Base-by-base conservation (phyloP, 2,888 invertebrate species). In the Cephus rjabovi region DNA sequence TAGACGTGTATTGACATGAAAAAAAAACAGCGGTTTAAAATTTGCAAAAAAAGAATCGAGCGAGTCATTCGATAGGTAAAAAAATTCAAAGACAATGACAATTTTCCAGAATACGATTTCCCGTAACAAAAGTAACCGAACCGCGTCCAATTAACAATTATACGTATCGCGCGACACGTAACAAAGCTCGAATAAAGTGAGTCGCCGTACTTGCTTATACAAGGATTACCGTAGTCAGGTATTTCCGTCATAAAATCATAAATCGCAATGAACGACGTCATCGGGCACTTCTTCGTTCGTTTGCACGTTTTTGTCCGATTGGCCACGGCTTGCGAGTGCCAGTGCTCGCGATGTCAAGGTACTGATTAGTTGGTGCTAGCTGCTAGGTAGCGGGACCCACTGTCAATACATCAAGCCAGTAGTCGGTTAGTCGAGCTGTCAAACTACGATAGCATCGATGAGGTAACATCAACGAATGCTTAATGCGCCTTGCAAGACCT, bases 281-380 rank as follows among this genome's bases (percentile, higher is more conserved):
- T 56, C 56, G 76, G 77, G 74, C 74, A 73, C 74, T 82, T 79
- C 79, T 78, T 77, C 77, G 71, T 77, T 81, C 74, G 79, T 77
- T 15, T 40, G 74, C 31, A 23, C 78, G 23, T 56, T 56, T 56
- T 23, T 56, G 56, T 56, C 23, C 56, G 56, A 56, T 56, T 56
- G 56, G 56, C 23, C 56, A 56, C 23, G 23, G 56, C 9, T 56
- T 9, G 56, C 56, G 56, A 56, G 9, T 56, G 56, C 56, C 56
- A 23, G 56, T 56, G 23, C 23, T 56, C 56, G 31, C 31, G 71
- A 71, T 71, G 71, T 71, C 71, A 71, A 71, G 71, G 71, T 15
- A 34, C 33, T 71, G 71, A 71, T 71, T 71, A 71, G 71, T 23
- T 34, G 9, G 71, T 31, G 71, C 71, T 33, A 11, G 71, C 33